Evolutionary conservation across 92 coral and sea anemone species (phyloP).

Genomic region (Actinernus sp.): DNA sequence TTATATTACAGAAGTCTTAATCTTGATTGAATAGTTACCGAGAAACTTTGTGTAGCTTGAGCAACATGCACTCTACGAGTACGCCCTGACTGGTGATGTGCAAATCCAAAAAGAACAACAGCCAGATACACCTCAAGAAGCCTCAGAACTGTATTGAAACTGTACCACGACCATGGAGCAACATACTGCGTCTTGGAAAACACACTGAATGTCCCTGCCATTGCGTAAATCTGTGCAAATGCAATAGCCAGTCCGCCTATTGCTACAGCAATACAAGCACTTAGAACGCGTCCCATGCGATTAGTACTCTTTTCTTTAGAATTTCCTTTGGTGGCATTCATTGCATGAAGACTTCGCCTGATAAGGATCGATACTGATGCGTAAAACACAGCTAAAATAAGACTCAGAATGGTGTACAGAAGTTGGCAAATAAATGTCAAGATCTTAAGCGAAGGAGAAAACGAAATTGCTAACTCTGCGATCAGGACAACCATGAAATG

Average conservation of each 20-base stretch:
- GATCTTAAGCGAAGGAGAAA: conserved; percentile 42
- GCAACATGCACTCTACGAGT: no score
- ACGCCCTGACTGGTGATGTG: conserved; percentile 15
- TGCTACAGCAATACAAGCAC: conserved; percentile 39
- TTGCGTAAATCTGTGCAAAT: conserved; percentile 42
- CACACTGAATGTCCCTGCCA: conserved; percentile 36
- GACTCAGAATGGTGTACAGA: conserved; percentile 28
- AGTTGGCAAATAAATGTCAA: conserved; percentile 62
- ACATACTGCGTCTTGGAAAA: conserved; percentile 44
- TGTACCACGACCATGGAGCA: conserved; percentile 85
- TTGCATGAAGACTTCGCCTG: conserved; percentile 17
- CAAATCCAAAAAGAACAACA: conserved; percentile 34
- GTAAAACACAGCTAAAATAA: conserved; percentile 45
- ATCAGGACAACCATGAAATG: conserved; percentile 55
- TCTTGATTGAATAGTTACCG: no score
- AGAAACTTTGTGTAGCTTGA: no score
- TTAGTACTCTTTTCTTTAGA: background rate
- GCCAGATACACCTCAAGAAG: conserved; percentile 68
- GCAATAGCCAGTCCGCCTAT: conserved; percentile 54
- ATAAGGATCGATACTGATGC: conserved; percentile 25
- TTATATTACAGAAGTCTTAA: no score
- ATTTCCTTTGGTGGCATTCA: conserved; percentile 2
- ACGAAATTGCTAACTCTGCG: conserved; percentile 49
- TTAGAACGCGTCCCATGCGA: conserved; percentile 18
- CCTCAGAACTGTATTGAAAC: conserved; percentile 58